phyloP scores from a whole-genome alignment of 35 echinoderm and acorn worm species.

The Lytechinus pictus region DNA sequence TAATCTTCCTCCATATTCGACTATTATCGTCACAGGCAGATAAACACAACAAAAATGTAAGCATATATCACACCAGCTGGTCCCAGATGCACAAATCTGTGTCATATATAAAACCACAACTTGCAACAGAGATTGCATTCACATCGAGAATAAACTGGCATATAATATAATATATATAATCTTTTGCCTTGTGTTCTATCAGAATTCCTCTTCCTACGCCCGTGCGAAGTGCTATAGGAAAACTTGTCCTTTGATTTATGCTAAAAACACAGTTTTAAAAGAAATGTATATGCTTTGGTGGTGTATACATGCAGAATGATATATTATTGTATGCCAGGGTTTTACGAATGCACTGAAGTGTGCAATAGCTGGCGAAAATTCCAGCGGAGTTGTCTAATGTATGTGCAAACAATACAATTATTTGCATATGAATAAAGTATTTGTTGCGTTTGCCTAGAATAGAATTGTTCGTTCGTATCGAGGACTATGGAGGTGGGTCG shows the following conservation, averaged over 20 bases:
- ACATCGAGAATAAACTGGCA: not conserved
- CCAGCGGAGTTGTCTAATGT: not conserved
- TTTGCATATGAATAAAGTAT: slow-evolving; percentile 25
- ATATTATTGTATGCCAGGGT: not conserved
- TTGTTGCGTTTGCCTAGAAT: not conserved
- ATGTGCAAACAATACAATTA: slow-evolving; percentile 11
- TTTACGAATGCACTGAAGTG: not conserved
- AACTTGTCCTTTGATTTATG: not conserved
- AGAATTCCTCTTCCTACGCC: not conserved
- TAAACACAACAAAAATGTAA: not conserved
- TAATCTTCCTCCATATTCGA: slow-evolving; percentile 29
- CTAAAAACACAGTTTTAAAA: not conserved
- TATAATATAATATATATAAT: not conserved
- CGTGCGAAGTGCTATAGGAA: not conserved
- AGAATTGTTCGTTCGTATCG: no score
- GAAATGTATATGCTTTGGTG: not conserved
- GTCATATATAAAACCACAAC: not conserved
- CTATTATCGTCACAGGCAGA: not conserved
- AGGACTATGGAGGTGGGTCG: not conserved
- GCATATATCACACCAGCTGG: not conserved
- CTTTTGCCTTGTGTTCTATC: not conserved
- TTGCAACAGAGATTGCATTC: not conserved
- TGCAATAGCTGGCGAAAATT: not conserved
- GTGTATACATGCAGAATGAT: not conserved
- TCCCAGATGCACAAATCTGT: not conserved